Base-by-base conservation (phyloP, 2,113 vertebrate genomes). In the Salvelinus namaycush region DNA sequence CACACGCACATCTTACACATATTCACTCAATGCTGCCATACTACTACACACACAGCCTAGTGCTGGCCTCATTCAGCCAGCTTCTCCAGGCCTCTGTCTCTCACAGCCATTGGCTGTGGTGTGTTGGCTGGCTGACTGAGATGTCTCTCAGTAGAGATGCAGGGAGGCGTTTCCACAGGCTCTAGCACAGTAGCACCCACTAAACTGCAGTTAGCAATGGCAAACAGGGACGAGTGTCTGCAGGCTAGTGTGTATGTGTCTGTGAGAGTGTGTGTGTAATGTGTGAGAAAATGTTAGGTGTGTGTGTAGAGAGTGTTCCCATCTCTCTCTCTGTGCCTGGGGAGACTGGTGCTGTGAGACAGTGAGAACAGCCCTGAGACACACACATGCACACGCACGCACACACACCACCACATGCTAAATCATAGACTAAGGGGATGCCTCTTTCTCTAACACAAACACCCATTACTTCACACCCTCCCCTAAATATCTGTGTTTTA, bases 171-270 rank as follows among this genome's bases (percentile, higher is more conserved):
- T 80, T 81, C 78, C 77, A 69, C 77, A 74, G 87, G 86, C 83
- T 82, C 77, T 54, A 80, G 78, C 70, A 76, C 68, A 48, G 39
- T 44, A 1, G 81, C 68, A 39, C 65, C 80, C 73, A 80, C 84
- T 88, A 81, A 86, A 81, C 66, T 51, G 80, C 82, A 74, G 76
- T 86, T 89, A 81, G 77, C 84, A 79, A 85, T 84, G 87, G 87
- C 83, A 89, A 86, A 89, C 48, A 31, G 86, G 83, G 79, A 85
- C 79, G 71, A 87, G 87, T 84, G 84, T 81, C 84, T 84, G 44
- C 51, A 54, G 13, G 51, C 16, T 54, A 18, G 51, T 11, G 51
- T 18, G 39, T 80, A 49, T 77, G 84, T 82, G 70, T 44, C 39
- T 44, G 39, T 11, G 39, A 44, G 39, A 2, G 39, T 44, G 39